Evolutionary conservation across 1,140 invertebrate species (phyloP).

Genomic region (Aphaenogaster ashmeadi): DNA sequence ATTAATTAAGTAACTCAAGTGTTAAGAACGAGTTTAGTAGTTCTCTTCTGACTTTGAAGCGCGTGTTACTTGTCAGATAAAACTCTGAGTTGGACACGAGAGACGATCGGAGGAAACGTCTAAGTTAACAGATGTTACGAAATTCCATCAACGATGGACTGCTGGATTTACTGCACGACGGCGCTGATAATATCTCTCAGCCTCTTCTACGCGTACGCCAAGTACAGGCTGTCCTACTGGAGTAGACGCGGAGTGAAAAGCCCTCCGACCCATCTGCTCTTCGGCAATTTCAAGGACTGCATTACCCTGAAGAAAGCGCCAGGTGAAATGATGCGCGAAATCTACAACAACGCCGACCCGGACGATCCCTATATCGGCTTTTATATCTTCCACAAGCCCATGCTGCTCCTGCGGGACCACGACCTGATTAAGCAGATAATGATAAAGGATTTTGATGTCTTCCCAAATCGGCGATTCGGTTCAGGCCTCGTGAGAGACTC

Average conservation of each 20-base stretch:
- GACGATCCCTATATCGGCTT: slow-evolving; percentile 83
- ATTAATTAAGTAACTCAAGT: too few relatives aligned
- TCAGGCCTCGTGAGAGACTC: slow-evolving; percentile 74
- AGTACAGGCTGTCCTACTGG: slow-evolving; percentile 80
- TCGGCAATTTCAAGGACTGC: slow-evolving; percentile 79
- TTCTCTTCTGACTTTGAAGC: too few relatives aligned
- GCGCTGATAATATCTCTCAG: slow-evolving; percentile 18
- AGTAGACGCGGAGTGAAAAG: slow-evolving; percentile 46
- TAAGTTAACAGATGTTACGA: background rate
- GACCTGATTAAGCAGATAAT: slow-evolving; percentile 86
- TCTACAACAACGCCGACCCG: slow-evolving; percentile 76
- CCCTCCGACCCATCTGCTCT: slow-evolving; percentile 67
- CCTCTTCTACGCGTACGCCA: slow-evolving; percentile 73
- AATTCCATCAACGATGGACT: background rate
- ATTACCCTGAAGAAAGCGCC: slow-evolving; percentile 77
- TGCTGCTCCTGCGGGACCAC: slow-evolving; percentile 83
- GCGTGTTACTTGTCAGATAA: background rate
- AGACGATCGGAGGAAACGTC: background rate
- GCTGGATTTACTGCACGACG: background rate
- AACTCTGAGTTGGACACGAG: background rate
- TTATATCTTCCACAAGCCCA: slow-evolving; percentile 84
- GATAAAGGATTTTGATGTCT: slow-evolving; percentile 87
- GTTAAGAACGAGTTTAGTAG: too few relatives aligned
- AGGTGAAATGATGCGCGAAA: slow-evolving; percentile 80
- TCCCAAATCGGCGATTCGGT: slow-evolving; percentile 85